Conservation (phyloP, 23 tunicate genomes). For the Corella eumyota region DNA sequence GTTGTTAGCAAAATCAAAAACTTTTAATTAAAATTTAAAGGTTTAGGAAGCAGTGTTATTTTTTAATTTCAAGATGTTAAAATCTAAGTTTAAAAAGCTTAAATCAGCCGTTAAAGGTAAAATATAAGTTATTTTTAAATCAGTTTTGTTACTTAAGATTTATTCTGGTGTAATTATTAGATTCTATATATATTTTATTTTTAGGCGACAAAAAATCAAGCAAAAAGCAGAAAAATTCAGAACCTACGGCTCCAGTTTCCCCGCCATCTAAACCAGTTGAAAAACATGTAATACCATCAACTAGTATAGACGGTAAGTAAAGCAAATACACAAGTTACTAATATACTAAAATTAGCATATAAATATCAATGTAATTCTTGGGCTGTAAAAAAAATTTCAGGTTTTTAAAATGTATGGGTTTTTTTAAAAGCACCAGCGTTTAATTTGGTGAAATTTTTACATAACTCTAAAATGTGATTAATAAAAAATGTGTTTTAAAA, state of each 20-base stretch:
- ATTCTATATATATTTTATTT: not conserved
- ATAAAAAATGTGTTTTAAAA: not conserved
- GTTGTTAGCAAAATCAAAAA: too few relatives aligned
- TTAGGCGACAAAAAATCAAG: conserved; percentile 7
- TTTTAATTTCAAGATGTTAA: too few relatives aligned
- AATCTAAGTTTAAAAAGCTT: conserved; percentile 18
- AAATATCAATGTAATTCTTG: not conserved
- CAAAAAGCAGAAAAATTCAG: conserved; percentile 7
- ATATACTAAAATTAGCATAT: not conserved
- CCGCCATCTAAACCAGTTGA: not conserved
- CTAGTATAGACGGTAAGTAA: conserved; percentile 10
- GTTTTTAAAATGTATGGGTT: too few relatives aligned
- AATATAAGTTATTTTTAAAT: not conserved
- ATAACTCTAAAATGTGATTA: not conserved
- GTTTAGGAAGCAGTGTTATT: too few relatives aligned
- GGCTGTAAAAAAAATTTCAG: too few relatives aligned
- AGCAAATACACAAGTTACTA: too few relatives aligned
- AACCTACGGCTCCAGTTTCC: not conserved
- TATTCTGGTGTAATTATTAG: not conserved
- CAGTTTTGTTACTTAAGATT: not conserved
- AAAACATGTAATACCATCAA: not conserved
- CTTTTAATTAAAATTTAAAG: too few relatives aligned
- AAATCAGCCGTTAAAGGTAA: conserved; percentile 39
- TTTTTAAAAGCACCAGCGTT: too few relatives aligned
- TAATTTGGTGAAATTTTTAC: not conserved